Percentiles rank a stretch among this genome's conserved stretches.
phyloP scores from a whole-genome alignment of 2,797 vertebrate species.

The Sebastiscus albofasciatus region DNA sequence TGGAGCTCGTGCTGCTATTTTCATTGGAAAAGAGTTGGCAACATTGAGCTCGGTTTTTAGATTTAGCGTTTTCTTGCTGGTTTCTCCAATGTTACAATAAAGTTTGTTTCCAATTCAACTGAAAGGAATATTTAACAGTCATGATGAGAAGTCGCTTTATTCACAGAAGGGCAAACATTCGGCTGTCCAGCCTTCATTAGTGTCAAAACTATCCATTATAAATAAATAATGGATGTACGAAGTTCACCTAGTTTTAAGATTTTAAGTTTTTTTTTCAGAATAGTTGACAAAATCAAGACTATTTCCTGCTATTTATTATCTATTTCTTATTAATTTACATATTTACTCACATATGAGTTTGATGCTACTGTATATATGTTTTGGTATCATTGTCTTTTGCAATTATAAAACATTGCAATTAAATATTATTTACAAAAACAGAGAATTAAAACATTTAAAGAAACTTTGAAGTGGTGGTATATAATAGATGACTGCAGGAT shows the following conservation, averaged over 20 bases:
- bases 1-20: no score
- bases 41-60: no score
- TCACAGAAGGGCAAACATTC: not conserved
- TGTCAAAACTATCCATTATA: not conserved
- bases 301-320: not conserved
- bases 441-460: not conserved
- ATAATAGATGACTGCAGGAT: not conserved
- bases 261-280: not conserved
- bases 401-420: not conserved
- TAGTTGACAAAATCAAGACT: not conserved
- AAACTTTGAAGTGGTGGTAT: not conserved
- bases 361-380: no score
- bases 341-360: not conserved
- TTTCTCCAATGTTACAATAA: no score
- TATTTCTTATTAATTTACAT: not conserved
- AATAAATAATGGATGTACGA: not conserved
- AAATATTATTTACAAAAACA: conserved; percentile 3
- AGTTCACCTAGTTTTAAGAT: not conserved
- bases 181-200: not conserved
- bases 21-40: no score
- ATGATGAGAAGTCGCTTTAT: not conserved
- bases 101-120: not conserved
- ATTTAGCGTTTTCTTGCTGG: no score
- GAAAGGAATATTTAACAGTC: not conserved
- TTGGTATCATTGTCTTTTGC: not conserved